Evolutionary conservation across 64 coral and sea anemone species (phyloP).

Genomic region (Pocillopora damicornis): DNA sequence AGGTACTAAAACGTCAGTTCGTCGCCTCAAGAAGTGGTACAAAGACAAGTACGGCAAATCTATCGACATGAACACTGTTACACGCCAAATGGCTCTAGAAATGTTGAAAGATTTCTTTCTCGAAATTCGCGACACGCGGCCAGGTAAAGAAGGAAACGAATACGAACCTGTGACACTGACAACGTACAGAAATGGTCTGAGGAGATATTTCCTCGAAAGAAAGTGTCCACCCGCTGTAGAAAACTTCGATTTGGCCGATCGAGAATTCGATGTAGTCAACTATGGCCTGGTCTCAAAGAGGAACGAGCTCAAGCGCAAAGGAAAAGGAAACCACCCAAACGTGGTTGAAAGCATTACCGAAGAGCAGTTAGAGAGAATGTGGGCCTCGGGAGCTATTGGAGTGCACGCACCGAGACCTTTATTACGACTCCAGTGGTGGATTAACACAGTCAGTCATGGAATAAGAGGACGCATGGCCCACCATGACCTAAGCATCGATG

Average conservation of each 20-base stretch:
- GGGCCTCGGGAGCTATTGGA: slow-evolving; percentile 94
- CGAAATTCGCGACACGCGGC: slow-evolving; percentile 97
- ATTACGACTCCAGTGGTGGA: slow-evolving; percentile 93
- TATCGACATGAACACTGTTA: slow-evolving; percentile 91
- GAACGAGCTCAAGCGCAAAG: slow-evolving; percentile 97
- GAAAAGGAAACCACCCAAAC: slow-evolving; percentile 98
- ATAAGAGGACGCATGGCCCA: slow-evolving; percentile 97
- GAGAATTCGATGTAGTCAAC: slow-evolving; percentile 97
- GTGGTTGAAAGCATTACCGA: slow-evolving; percentile 98
- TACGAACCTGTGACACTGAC: slow-evolving; percentile 98
- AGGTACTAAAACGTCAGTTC: slow-evolving; percentile 96
- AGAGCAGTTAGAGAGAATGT: slow-evolving; percentile 98
- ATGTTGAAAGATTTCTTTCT: slow-evolving; percentile 98
- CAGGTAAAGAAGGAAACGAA: slow-evolving; percentile 97
- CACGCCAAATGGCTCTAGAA: slow-evolving; percentile 74
- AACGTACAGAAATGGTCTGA: slow-evolving; percentile 95
- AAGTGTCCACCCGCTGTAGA: slow-evolving; percentile 93
- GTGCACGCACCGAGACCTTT: slow-evolving; percentile 89
- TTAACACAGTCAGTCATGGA: slow-evolving; percentile 93
- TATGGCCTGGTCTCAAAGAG: slow-evolving; percentile 94
- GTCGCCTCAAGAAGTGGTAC: slow-evolving; percentile 98
- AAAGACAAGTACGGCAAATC: slow-evolving; percentile 98
- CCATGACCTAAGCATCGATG: slow-evolving; percentile 94
- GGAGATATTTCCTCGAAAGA: slow-evolving; percentile 97
- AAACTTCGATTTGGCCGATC: slow-evolving; percentile 98